Evolutionary conservation across 2,888 invertebrate species (phyloP).

Genomic region (Mesochorus sp.): DNA sequence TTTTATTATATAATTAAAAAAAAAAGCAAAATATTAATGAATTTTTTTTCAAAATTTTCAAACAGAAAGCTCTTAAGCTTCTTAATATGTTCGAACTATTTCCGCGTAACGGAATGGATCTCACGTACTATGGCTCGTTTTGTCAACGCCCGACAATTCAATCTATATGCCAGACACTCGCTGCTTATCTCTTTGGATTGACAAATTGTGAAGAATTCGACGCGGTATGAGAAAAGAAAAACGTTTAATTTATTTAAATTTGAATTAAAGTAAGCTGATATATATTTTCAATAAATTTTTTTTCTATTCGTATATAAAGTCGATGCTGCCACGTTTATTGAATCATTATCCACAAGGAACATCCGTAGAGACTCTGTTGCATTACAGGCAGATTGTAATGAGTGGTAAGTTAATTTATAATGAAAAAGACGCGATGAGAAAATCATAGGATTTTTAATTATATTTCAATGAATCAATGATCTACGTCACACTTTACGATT

Average conservation of each 20-base stretch:
- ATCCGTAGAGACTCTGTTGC: slow-evolving; percentile 71
- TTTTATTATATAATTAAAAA: background rate
- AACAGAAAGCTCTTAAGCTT: slow-evolving; percentile 69
- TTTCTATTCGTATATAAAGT: slow-evolving; percentile 48
- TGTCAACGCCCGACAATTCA: slow-evolving; percentile 68
- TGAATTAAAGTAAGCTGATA: background rate
- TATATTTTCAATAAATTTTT: background rate
- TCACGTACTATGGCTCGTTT: slow-evolving; percentile 64
- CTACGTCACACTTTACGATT: slow-evolving; percentile 8
- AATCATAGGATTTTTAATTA: background rate
- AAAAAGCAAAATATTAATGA: slow-evolving; percentile 4
- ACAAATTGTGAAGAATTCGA: slow-evolving; percentile 70
- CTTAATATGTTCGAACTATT: slow-evolving; percentile 71
- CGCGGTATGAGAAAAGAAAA: slow-evolving; percentile 64
- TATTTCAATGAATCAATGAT: slow-evolving; percentile 5
- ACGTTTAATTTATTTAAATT: slow-evolving; percentile 43
- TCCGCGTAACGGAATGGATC: slow-evolving; percentile 66
- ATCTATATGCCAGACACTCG: slow-evolving; percentile 67
- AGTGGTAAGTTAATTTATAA: slow-evolving; percentile 67
- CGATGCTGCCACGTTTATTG: slow-evolving; percentile 67
- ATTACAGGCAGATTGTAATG: slow-evolving; percentile 74
- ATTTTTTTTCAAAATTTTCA: slow-evolving; percentile 40
- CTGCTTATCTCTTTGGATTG: slow-evolving; percentile 68
- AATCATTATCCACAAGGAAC: slow-evolving; percentile 75
- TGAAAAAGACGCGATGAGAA: background rate